These are phyloP conservation scores for Caenorhabditis elegans DNA, from an alignment of 1,140 invertebrate genomes.

Conservation along the genomic window DNA sequence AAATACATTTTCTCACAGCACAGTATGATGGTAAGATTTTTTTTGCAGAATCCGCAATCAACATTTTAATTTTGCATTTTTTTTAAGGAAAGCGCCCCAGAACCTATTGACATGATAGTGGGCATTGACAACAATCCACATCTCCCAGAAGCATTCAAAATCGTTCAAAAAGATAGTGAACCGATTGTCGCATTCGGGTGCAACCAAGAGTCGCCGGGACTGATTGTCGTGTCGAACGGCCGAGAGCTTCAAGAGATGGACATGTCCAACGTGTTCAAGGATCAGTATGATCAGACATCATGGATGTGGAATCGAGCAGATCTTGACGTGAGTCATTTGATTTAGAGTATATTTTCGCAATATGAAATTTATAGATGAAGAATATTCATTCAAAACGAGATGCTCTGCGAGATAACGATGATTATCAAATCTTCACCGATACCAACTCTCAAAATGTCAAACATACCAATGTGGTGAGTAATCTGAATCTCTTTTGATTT, in stretches of 20 bases:
- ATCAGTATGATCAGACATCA: slow-evolving; percentile 50
- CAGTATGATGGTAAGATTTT: slow-evolving; percentile 62
- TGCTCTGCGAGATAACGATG: slow-evolving; percentile 61
- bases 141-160: slow-evolving; percentile 75
- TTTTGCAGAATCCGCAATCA: too few relatives aligned
- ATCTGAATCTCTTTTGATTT: too few relatives aligned
- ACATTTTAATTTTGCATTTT: slow-evolving; percentile 21
- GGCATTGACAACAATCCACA: slow-evolving; percentile 37
- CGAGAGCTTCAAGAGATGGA: slow-evolving; percentile 97
- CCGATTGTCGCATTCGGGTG: slow-evolving; percentile 94
- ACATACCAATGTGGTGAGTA: slow-evolving; percentile 46
- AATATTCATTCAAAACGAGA: slow-evolving; percentile 54
- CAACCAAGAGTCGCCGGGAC: slow-evolving; percentile 80
- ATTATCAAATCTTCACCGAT: slow-evolving; percentile 61
- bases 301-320: slow-evolving; percentile 53
- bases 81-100: slow-evolving; percentile 33
- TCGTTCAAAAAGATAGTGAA: slow-evolving; percentile 98
- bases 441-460: slow-evolving; percentile 14
- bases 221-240: slow-evolving; percentile 87
- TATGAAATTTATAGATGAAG: slow-evolving; percentile 1
- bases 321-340: slow-evolving; percentile 7
- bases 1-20: slow-evolving; percentile 86
- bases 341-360: background rate
- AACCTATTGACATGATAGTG: background rate
- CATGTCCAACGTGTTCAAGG: slow-evolving; percentile 76